Base-by-base conservation (phyloP, 2,113 vertebrate species). In the Prunella himalayana region DNA sequence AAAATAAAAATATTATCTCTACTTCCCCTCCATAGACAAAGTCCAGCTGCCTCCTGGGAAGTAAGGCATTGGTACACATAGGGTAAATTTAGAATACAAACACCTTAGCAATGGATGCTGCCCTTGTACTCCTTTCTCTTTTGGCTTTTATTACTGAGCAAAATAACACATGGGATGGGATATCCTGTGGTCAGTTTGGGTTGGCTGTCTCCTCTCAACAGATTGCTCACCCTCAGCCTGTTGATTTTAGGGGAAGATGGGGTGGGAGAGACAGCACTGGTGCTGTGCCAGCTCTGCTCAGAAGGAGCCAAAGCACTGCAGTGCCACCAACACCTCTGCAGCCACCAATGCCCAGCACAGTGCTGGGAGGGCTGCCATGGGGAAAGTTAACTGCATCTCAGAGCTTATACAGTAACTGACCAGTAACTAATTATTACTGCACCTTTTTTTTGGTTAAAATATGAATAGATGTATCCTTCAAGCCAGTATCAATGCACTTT, bases 201-300 rank as follows among this genome's bases (percentile, higher is more conserved):
- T 61, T 14, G 25, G 15, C 45, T 76, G 14, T 42, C 6, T 13
- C 28, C 21, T 59, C 53, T 25, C 15, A 60, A 1, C 1, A 2
- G 15, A 16, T 20, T 49, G 21, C 6, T 11, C 20, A 66, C 24
- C 9, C 23, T 13, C 15, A 65, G 61, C 15, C 37, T 51, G 35
- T 4, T 7, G 13, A 8, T 10, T 27, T 42, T n/a, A 18, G 2
- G 6, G 2, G 14, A 6, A 37, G 11, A 6, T 3, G 1, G 10
- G 15, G 5, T 18, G 3, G 1, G 44, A 49, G 23, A 31, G 8
- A 12, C 27, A 77, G 9, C 0, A 0, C 12, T 27, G 28, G 15
- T 54, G n/a, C 14, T 81, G 18, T 21, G 28, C 3, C 12, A 63
- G 22, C 41, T 12, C 28, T 63, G 57, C 28, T 49, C 39, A 35